Conservation (phyloP, 2,113 vertebrate genomes). For the Phodopus roborovskii region DNA sequence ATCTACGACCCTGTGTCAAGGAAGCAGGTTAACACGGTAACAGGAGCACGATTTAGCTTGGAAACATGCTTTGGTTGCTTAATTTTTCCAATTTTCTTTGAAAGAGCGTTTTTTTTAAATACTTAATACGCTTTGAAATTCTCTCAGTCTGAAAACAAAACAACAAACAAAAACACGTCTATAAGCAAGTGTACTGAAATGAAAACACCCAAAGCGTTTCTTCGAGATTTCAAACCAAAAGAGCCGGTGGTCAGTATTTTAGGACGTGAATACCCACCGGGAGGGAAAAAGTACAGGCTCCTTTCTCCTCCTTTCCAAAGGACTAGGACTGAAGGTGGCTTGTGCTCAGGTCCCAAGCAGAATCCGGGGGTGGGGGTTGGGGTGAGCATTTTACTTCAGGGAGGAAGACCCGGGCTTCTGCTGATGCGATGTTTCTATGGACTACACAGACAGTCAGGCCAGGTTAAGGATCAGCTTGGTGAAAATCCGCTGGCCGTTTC, state of each 20-base stretch:
- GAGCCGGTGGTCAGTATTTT: neutral
- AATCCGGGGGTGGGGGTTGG: neutral
- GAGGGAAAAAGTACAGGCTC: neutral
- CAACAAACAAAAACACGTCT: neutral
- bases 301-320: neutral
- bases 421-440: neutral
- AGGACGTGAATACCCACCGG: neutral
- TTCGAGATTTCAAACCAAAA: neutral
- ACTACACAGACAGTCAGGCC: accelerated
- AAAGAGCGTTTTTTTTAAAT: neutral
- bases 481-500: neutral
- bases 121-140: neutral
- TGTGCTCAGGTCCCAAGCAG: neutral
- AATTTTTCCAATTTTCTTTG: conserved; percentile 2
- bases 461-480: neutral
- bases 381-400: neutral
- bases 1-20: neutral
- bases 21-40: accelerated
- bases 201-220: neutral
- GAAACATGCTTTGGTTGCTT: neutral
- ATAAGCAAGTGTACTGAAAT: neutral
- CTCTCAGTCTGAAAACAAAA: neutral
- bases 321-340: neutral
- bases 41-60: neutral
- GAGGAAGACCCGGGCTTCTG: neutral